Conservation (phyloP, 2,797 vertebrate genomes). For the Pangasius djambal region DNA sequence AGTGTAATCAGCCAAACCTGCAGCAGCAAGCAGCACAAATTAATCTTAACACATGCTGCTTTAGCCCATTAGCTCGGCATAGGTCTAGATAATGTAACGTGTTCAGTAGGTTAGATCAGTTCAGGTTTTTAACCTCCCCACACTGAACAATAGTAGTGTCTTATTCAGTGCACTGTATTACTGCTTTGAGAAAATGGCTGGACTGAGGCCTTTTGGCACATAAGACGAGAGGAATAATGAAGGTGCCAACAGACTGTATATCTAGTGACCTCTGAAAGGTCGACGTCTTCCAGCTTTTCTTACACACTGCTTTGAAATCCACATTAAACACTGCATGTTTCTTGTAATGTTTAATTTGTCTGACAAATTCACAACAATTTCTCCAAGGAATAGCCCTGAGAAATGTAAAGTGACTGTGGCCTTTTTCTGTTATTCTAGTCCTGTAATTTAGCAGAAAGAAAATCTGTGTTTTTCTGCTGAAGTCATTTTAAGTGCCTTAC, state of each 20-base stretch:
- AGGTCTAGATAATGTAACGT: background rate
- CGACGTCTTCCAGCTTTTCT: background rate
- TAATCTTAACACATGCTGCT: background rate
- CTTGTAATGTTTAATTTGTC: constrained; percentile 7
- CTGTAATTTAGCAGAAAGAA: constrained; percentile 45
- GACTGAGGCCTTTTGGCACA: constrained; percentile 21
- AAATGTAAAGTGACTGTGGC: constrained; percentile 18
- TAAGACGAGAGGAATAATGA: background rate
- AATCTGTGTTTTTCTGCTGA: constrained; percentile 32
- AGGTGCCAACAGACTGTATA: constrained; percentile 15
- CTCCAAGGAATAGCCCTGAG: background rate
- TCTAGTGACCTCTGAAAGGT: background rate
- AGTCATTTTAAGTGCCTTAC: constrained; percentile 44
- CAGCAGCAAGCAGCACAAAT: constrained; percentile 11
- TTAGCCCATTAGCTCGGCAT: background rate
- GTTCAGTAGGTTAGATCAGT: background rate
- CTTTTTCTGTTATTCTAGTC: constrained; percentile 7
- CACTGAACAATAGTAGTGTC: constrained; percentile 2
- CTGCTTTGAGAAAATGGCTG: constrained; percentile 6
- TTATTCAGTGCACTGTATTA: constrained; percentile 15
- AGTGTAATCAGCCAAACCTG: constrained; percentile 4
- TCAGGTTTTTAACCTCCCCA: background rate
- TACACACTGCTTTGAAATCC: background rate
- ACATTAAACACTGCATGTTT: background rate
- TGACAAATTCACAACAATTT: constrained; percentile 10